These are phyloP conservation scores for Eospalax fontanierii DNA, from an alignment of 2,797 vertebrate genomes.

Conservation along the genomic window DNA sequence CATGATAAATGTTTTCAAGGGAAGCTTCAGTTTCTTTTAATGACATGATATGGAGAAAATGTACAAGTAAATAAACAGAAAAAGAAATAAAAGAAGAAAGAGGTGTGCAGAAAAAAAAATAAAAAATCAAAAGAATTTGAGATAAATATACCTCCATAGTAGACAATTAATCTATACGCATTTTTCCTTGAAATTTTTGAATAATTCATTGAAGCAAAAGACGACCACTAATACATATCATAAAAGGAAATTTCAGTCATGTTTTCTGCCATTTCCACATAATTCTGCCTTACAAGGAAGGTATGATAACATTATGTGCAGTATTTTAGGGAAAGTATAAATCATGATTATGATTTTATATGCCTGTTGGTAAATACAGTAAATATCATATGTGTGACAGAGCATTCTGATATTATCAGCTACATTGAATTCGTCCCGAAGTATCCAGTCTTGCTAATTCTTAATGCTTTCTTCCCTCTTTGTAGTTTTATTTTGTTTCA, in stretches of 20 bases:
- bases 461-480: neutral
- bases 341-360: neutral
- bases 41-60: neutral
- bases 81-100: conserved; percentile 11
- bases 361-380: neutral
- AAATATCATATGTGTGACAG: neutral
- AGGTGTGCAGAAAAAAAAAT: neutral
- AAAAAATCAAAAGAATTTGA: neutral
- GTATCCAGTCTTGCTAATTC: neutral
- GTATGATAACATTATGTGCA: neutral
- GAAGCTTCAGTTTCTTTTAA: neutral
- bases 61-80: neutral
- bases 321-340: neutral
- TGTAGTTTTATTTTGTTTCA: neutral
- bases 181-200: neutral
- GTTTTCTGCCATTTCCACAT: neutral
- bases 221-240: neutral
- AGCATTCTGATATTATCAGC: neutral
- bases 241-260: neutral
- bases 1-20: neutral
- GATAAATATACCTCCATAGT: neutral
- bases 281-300: neutral
- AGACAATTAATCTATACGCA: neutral
- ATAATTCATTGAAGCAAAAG: neutral
- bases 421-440: neutral